A percentile compares a stretch with the other conserved stretches of the same genome.
phyloP scores from a whole-genome alignment of 2,888 invertebrate species.

The Lasioglossum villosulum region DNA sequence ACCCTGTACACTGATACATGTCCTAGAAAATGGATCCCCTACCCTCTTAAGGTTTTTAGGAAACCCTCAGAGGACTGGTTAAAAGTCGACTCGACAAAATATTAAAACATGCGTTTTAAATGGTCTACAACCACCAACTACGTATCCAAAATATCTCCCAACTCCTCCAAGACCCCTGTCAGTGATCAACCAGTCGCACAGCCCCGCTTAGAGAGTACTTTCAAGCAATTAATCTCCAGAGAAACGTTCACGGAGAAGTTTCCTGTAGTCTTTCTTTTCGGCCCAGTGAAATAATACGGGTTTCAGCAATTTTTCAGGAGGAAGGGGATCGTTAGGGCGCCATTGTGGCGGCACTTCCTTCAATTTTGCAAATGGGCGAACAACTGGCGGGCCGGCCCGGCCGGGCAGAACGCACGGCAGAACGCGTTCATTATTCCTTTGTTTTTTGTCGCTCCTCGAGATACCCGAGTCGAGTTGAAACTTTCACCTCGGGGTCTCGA shows the following conservation, averaged over 20 bases:
- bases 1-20: no score
- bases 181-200: neutral
- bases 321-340: neutral
- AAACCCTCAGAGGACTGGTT: no score
- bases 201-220: neutral
- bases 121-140: no score
- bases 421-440: slow-evolving; percentile 16
- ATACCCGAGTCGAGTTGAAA: neutral
- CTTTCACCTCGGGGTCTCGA: slow-evolving; percentile 30
- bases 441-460: neutral
- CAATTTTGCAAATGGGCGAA: slow-evolving; percentile 12
- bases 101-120: no score
- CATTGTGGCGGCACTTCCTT: neutral
- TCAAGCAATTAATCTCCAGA: neutral
- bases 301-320: neutral
- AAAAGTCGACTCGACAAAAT: no score
- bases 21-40: no score
- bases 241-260: neutral
- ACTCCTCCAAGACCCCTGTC: neutral
- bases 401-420: slow-evolving; percentile 1
- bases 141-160: neutral
- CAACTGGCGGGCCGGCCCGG: neutral
- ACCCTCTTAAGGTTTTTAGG: no score
- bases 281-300: neutral
- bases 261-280: neutral